Evolutionary conservation across 2,888 invertebrate genomes (phyloP).

Genomic region (Blastobasis lacticolella): DNA sequence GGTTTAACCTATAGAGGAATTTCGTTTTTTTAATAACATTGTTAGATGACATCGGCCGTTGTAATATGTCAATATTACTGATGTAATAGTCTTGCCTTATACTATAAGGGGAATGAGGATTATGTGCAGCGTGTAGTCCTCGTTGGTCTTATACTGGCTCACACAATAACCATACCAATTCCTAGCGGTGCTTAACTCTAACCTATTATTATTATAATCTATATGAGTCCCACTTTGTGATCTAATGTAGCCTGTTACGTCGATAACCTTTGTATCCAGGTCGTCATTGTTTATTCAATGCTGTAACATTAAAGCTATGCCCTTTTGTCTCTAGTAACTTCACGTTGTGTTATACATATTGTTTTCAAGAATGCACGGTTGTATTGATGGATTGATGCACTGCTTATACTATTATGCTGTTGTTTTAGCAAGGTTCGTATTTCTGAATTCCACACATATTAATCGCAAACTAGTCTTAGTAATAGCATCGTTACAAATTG

Average conservation of each 20-base stretch:
- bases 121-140: too few relatives aligned
- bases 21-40: too few relatives aligned
- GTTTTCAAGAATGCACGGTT: conserved; percentile 3
- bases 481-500: conserved; percentile 3
- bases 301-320: conserved; percentile 15
- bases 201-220: too few relatives aligned
- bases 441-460: conserved; percentile 12
- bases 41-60: too few relatives aligned
- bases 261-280: conserved; percentile 33
- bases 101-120: too few relatives aligned
- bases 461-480: conserved; percentile 5
- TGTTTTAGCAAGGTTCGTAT: conserved; percentile 14
- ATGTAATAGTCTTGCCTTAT: too few relatives aligned
- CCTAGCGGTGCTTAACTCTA: too few relatives aligned
- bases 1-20: too few relatives aligned
- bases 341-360: background rate
- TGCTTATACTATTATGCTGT: conserved; percentile 11
- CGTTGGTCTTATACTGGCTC: too few relatives aligned
- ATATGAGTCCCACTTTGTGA: background rate
- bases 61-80: too few relatives aligned
- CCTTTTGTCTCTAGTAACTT: conserved; percentile 25
- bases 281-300: conserved; percentile 42
- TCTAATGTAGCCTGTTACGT: conserved; percentile 17
- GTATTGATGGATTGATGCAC: conserved; percentile 8
- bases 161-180: too few relatives aligned